phyloP scores from a whole-genome alignment of 2,888 invertebrate genomes.

The Tetranychus piercei region DNA sequence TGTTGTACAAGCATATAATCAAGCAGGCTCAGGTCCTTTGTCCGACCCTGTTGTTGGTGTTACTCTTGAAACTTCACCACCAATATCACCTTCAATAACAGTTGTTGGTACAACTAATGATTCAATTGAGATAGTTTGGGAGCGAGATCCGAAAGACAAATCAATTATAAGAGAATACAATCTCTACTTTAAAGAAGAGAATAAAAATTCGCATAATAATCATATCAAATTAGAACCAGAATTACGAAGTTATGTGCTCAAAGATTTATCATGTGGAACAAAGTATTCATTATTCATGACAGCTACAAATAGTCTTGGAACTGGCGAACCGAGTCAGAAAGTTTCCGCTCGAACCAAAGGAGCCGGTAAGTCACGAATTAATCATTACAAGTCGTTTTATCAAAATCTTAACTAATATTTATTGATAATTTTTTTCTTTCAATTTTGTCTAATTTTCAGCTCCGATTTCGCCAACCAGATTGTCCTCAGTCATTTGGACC shows the following conservation, averaged over 20 bases:
- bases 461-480: conserved; percentile 29
- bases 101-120: conserved; percentile 22
- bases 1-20: conserved; percentile 33
- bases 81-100: conserved; percentile 18
- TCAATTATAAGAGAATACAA: conserved; percentile 20
- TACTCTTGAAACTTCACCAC: conserved; percentile 23
- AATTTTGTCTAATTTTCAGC: conserved; percentile 2
- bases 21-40: conserved; percentile 32
- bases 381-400: too few species aligned
- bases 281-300: conserved; percentile 27
- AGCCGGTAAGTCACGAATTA: neutral
- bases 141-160: conserved; percentile 2
- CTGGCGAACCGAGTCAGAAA: conserved; percentile 25
- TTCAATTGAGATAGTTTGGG: conserved; percentile 25
- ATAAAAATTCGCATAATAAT: neutral
- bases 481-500: conserved; percentile 29
- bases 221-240: conserved; percentile 7
- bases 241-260: neutral
- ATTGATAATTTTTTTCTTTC: neutral
- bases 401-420: neutral
- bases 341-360: conserved; percentile 21
- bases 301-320: conserved; percentile 26
- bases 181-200: conserved; percentile 21
- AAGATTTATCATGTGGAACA: conserved; percentile 24
- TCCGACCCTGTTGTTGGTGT: conserved; percentile 36